Percentiles rank a stretch among this genome's conserved stretches.
These are phyloP conservation scores for Cryptosula pallasiana DNA, from an alignment of 2,888 invertebrate species.

Conservation along the genomic window DNA sequence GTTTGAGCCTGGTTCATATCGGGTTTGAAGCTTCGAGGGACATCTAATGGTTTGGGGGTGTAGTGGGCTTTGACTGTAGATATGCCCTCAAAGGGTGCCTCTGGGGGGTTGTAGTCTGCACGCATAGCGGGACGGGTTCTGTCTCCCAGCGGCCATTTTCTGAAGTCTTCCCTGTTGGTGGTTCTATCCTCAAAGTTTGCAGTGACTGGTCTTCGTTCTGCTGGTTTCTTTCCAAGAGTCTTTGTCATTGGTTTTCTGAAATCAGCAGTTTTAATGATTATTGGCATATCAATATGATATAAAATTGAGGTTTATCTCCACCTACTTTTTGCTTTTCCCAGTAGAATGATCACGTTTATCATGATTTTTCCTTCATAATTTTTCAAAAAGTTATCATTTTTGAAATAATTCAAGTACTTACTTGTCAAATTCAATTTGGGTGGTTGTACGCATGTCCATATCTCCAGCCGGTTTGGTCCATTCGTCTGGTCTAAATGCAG, in stretches of 20 bases:
- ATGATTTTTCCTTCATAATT: no score
- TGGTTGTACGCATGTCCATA: slow-evolving; percentile 46
- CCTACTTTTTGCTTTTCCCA: no score
- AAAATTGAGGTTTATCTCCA: neutral
- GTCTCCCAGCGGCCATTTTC: slow-evolving; percentile 32
- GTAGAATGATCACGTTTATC: no score
- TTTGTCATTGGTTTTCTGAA: slow-evolving; percentile 21
- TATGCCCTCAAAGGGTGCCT: slow-evolving; percentile 50
- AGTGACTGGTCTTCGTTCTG: slow-evolving; percentile 22
- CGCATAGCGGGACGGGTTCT: slow-evolving; percentile 33
- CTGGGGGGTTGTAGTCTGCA: slow-evolving; percentile 43
- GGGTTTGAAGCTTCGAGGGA: slow-evolving; percentile 37
- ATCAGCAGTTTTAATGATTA: neutral
- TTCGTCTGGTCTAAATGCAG: slow-evolving; percentile 37
- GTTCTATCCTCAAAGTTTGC: slow-evolving; percentile 33
- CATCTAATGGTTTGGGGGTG: slow-evolving; percentile 35
- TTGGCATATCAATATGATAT: no score
- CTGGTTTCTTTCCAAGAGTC: slow-evolving; percentile 5
- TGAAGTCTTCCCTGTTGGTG: slow-evolving; percentile 35
- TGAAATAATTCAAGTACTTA: neutral
- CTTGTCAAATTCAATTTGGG: slow-evolving; percentile 21
- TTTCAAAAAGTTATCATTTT: no score
- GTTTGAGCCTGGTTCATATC: slow-evolving; percentile 33
- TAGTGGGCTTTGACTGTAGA: slow-evolving; percentile 47
- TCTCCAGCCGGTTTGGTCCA: slow-evolving; percentile 46